Base-by-base conservation (phyloP, 2,113 vertebrate species). In the Tympanuchus pallidicinctus region DNA sequence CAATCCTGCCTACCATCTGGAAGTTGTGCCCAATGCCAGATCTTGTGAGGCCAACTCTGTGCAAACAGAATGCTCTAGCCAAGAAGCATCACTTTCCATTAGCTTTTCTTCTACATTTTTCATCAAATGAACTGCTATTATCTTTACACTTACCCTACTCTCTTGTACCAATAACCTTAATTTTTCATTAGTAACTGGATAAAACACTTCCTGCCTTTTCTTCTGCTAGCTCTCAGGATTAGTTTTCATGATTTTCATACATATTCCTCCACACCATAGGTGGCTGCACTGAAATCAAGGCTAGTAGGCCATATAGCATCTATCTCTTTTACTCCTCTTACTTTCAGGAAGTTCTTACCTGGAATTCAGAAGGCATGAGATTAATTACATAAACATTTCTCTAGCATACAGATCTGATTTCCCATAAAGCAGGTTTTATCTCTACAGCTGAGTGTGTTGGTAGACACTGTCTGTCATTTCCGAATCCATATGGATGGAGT, bases 361-460 rank as follows among this genome's bases (percentile, higher is more conserved):
- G 47, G 30, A 82, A 72, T 72, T 10, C 19, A 56, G 9, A 78
- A 89, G 38, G 24, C 30, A 43, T 78, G 52, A 79, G 61, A 69
- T 16, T 8, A 22, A 65, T 25, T 52, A 20, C 47, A 40, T 59
- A 59, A 59, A 13, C 8, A 60, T 16, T 76, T 60, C 32, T 80
- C 30, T 30, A 90, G 21, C 30, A 32, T 1, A 3, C 60, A 66
- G 18, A 83, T 72, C 61, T 6, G 34, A 7, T 82, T 38, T 77
- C 42, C 45, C 71, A 47, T 24, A 57, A 72, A 89, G 36, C 0
- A 1, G 11, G 13, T 75, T 91, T 87, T 61, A 57, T 34, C 52
- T 69, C 38, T 90, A 81, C 13, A 81, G 21, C 13, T 0, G 0
- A 87, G 30, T 27, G 43, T 1, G 0, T 42, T 22, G 4, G 13